A percentile compares a stretch with the other conserved stretches of the same genome.
These are phyloP conservation scores for Brenthis hecate DNA, from an alignment of 2,888 invertebrate genomes.

Conservation along the genomic window DNA sequence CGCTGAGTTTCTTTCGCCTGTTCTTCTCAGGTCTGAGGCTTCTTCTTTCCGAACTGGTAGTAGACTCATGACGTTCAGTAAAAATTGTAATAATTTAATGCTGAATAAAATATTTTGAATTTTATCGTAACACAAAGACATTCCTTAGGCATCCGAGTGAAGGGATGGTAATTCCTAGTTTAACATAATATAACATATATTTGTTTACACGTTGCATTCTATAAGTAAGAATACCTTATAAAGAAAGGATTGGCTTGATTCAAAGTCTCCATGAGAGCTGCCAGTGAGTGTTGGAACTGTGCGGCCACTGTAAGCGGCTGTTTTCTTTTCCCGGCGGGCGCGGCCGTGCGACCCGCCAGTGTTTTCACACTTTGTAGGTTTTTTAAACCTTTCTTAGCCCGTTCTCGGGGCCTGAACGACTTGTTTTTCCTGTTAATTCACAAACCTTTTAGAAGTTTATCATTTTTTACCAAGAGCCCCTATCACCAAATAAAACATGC, in stretches of 20 bases:
- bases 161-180: too few relatives aligned
- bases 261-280: conserved; percentile 95
- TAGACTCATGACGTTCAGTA: too few relatives aligned
- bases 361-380: conserved; percentile 96
- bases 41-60: too few relatives aligned
- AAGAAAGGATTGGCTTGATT: conserved; percentile 87
- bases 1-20: too few relatives aligned
- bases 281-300: conserved; percentile 96
- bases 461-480: conserved; percentile 36
- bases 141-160: too few relatives aligned
- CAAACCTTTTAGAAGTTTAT: conserved; percentile 27
- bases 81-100: too few relatives aligned
- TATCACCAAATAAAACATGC: conserved; percentile 22
- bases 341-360: conserved; percentile 88
- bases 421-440: conserved; percentile 90
- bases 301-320: conserved; percentile 96
- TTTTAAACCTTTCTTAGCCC: conserved; percentile 93
- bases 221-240: conserved; percentile 62
- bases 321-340: conserved; percentile 86
- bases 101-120: too few relatives aligned
- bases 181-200: background rate
- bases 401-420: conserved; percentile 93
- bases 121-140: background rate
- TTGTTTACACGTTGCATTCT: too few relatives aligned
- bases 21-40: too few relatives aligned